Evolutionary conservation across 2,888 invertebrate species (phyloP).

Genomic region (Steinernema carpocapsae): DNA sequence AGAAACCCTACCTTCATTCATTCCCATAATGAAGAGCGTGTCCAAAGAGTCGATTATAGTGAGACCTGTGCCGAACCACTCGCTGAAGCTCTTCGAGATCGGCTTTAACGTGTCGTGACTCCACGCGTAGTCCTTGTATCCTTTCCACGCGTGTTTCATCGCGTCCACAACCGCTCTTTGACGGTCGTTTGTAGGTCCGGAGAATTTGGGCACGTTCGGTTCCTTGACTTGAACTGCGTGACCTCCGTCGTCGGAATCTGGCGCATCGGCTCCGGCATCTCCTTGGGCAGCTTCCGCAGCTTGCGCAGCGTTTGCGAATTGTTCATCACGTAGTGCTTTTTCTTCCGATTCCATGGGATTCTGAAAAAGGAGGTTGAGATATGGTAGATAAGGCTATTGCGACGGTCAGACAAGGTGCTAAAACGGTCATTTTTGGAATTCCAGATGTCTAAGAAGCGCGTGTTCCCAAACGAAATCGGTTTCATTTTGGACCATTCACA

Average conservation of each 20-base stretch:
- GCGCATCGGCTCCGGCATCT: slow-evolving; percentile 4
- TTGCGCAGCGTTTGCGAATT: slow-evolving; percentile 8
- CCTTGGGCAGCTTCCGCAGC: not conserved
- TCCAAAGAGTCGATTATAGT: slow-evolving; percentile 93
- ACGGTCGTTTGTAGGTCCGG: slow-evolving; percentile 80
- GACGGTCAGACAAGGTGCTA: no score
- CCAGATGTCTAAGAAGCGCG: no score
- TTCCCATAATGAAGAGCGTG: slow-evolving; percentile 92
- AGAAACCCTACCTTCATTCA: slow-evolving; percentile 78
- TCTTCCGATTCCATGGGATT: slow-evolving; percentile 29
- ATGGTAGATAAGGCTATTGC: not conserved
- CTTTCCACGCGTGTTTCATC: slow-evolving; percentile 83
- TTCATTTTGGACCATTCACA: no score
- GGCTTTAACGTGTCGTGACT: slow-evolving; percentile 92
- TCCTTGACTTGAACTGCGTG: slow-evolving; percentile 2
- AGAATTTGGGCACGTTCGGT: slow-evolving; percentile 34
- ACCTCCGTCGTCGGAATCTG: slow-evolving; percentile 25
- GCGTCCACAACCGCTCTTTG: slow-evolving; percentile 86
- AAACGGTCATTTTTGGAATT: no score
- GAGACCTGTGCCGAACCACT: slow-evolving; percentile 96
- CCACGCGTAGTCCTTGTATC: slow-evolving; percentile 92
- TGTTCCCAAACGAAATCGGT: no score
- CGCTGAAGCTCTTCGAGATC: slow-evolving; percentile 80
- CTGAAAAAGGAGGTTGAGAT: not conserved
- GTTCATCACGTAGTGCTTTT: slow-evolving; percentile 17